A percentile compares a stretch with the other conserved stretches of the same genome.
Conservation (phyloP, 2,888 invertebrate genomes). For the Sabellastarte sp. region DNA sequence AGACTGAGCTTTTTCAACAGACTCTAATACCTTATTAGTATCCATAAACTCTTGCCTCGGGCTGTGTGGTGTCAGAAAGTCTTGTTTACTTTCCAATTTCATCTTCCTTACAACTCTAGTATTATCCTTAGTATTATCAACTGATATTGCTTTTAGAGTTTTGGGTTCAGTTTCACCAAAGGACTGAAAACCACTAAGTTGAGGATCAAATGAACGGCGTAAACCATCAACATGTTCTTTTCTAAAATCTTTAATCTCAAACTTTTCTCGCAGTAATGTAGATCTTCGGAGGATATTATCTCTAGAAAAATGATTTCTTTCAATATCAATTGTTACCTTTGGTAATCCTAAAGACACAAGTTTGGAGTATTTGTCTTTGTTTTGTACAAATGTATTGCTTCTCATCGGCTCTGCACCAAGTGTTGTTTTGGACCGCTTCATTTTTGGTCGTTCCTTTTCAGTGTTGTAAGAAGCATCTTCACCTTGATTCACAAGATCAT, state of each 20-base stretch:
- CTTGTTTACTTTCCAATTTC: no score
- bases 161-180: neutral
- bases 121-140: neutral
- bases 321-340: conserved; percentile 7
- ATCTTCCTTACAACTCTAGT: no score
- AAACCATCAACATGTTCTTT: neutral
- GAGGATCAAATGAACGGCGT: no score
- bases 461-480: neutral
- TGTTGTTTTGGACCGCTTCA: neutral
- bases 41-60: no score
- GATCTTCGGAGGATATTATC: conserved; percentile 1
- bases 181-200: neutral
- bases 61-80: no score
- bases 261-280: neutral
- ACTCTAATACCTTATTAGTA: no score
- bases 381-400: neutral
- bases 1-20: no score
- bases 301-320: conserved; percentile 1
- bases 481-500: neutral
- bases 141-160: no score
- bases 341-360: conserved; percentile 7
- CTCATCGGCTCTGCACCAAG: no score
- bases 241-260: neutral
- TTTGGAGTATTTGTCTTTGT: conserved; percentile 1
- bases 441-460: neutral